Conservation (phyloP, 2,888 invertebrate species). For the Agrilus biguttatus region DNA sequence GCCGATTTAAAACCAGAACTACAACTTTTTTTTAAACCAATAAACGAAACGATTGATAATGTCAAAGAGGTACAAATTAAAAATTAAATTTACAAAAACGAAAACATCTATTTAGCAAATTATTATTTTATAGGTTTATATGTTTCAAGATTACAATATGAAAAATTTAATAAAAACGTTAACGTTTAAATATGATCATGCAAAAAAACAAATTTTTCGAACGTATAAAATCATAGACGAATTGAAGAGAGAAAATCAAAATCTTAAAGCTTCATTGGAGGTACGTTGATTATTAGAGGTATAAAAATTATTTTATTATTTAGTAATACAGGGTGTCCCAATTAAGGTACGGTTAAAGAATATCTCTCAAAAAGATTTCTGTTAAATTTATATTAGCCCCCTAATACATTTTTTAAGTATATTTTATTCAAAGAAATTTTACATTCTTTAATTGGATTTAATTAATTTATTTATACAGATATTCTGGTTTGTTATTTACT, state of each 20-base stretch:
- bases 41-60: slow-evolving; percentile 16
- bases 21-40: slow-evolving; percentile 20
- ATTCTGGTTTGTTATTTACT: too few species aligned
- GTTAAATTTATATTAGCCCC: too few species aligned
- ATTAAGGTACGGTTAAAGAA: too few species aligned
- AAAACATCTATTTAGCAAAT: not conserved
- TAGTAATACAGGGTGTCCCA: too few species aligned
- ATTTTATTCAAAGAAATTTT: too few species aligned
- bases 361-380: too few species aligned
- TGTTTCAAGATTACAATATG: slow-evolving; percentile 21
- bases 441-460: too few species aligned
- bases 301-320: not conserved
- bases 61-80: slow-evolving; percentile 14
- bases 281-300: not conserved
- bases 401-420: too few species aligned
- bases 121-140: slow-evolving; percentile 8
- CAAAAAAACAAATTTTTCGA: slow-evolving; percentile 20
- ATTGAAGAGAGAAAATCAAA: slow-evolving; percentile 17
- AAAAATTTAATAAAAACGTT: slow-evolving; percentile 13
- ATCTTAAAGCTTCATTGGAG: slow-evolving; percentile 10
- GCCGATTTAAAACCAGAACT: slow-evolving; percentile 19
- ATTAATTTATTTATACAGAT: too few species aligned
- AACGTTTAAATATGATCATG: slow-evolving; percentile 18
- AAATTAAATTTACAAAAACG: not conserved
- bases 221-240: slow-evolving; percentile 15